These are phyloP conservation scores for Lysandra bellargus DNA, from an alignment of 2,888 invertebrate species.

Conservation along the genomic window DNA sequence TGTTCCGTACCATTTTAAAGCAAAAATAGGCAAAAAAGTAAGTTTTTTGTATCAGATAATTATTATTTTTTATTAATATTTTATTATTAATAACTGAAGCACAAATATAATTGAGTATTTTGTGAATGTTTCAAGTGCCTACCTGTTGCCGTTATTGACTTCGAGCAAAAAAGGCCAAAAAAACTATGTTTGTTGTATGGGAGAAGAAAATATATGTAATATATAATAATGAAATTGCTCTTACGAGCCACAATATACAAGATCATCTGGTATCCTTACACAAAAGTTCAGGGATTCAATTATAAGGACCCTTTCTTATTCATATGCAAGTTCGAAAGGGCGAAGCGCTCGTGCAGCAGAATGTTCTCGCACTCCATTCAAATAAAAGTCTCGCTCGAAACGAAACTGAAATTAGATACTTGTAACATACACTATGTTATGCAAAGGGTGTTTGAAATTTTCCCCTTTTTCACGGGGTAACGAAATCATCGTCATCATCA, in stretches of 20 bases:
- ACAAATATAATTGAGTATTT: too few species aligned
- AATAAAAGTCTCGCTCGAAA: constrained; percentile 19
- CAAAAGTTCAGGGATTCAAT: not conserved
- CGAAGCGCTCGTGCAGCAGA: constrained; percentile 18
- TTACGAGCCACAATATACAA: not conserved
- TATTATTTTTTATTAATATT: too few species aligned
- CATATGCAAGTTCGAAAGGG: constrained; percentile 21
- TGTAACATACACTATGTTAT: constrained; percentile 15
- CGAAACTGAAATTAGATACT: constrained; percentile 24
- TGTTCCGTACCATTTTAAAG: too few species aligned
- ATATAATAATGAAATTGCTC: not conserved
- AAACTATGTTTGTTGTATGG: too few species aligned
- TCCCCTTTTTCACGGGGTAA: not conserved
- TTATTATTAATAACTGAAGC: too few species aligned
- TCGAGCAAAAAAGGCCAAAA: too few species aligned
- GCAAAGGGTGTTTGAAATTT: constrained; percentile 14
- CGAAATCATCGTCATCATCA: not conserved
- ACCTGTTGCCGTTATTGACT: too few species aligned
- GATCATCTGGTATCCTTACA: not conserved
- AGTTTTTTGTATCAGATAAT: too few species aligned
- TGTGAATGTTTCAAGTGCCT: too few species aligned
- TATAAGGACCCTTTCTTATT: constrained; percentile 16
- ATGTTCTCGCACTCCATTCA: constrained; percentile 22
- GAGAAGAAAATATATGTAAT: too few species aligned
- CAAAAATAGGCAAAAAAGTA: too few species aligned